phyloP scores from a whole-genome alignment of 1,140 invertebrate genomes.

The Cotesia glomerata region DNA sequence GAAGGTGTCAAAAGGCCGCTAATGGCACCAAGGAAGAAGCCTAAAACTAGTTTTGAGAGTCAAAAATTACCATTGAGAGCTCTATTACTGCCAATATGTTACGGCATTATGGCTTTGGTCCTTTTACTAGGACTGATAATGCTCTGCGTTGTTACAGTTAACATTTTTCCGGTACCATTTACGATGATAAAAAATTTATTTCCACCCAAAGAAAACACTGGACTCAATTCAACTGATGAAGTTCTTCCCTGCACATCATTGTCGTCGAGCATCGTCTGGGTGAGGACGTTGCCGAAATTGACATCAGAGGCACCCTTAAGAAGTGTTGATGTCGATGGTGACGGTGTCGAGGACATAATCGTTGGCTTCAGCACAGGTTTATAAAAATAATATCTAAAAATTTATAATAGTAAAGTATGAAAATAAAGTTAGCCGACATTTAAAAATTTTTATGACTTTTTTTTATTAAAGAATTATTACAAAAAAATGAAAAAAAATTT shows the following conservation, averaged over 20 bases:
- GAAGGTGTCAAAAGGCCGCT: constrained; percentile 76
- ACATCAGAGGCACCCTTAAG: constrained; percentile 79
- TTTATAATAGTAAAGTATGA: constrained; percentile 26
- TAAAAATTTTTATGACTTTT: too few species aligned
- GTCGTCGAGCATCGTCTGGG: constrained; percentile 74
- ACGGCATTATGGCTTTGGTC: constrained; percentile 66
- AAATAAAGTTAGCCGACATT: too few species aligned
- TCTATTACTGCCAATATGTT: constrained; percentile 69
- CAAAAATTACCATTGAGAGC: constrained; percentile 64
- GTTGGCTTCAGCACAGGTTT: constrained; percentile 82
- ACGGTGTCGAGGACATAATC: constrained; percentile 77
- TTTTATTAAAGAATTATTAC: too few species aligned
- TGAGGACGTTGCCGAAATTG: constrained; percentile 73
- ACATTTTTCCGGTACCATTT: constrained; percentile 69
- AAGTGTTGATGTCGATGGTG: constrained; percentile 75
- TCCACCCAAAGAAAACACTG: constrained; percentile 31
- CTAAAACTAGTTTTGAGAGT: constrained; percentile 60
- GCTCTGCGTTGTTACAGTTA: constrained; percentile 71
- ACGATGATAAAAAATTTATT: constrained; percentile 69
- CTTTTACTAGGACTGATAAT: constrained; percentile 68
- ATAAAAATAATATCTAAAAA: constrained; percentile 23
- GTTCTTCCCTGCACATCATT: constrained; percentile 74
- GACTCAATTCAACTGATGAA: constrained; percentile 38
- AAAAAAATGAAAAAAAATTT: too few species aligned
- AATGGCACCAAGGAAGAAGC: constrained; percentile 74